Percentiles rank a stretch among this genome's conserved stretches.
Evolutionary conservation across 2,888 invertebrate species (phyloP).

Genomic region (Pogonocherus hispidulus): DNA sequence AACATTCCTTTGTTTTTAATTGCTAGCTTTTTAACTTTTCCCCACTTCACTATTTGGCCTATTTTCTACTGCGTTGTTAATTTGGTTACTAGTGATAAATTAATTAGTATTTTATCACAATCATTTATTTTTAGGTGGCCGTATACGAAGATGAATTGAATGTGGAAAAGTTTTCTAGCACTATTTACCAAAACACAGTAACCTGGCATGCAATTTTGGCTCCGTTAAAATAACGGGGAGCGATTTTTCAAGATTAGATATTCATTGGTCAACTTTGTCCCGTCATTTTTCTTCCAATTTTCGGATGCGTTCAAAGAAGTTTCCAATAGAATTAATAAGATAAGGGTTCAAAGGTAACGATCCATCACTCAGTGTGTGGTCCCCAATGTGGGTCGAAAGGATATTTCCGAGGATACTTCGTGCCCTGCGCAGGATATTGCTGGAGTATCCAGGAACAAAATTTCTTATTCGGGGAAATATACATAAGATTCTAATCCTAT

Average conservation of each 20-base stretch:
- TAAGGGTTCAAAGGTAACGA: slow-evolving; percentile 34
- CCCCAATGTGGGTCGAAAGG: slow-evolving; percentile 28
- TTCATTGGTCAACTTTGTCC: slow-evolving; percentile 25
- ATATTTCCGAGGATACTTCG: slow-evolving; percentile 19
- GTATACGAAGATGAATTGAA: too few relatives aligned
- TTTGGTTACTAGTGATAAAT: too few relatives aligned
- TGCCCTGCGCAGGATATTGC: slow-evolving; percentile 4
- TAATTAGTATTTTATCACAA: too few relatives aligned
- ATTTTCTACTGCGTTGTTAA: too few relatives aligned
- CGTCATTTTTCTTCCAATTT: slow-evolving; percentile 34
- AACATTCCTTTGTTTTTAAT: too few relatives aligned
- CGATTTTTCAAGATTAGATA: slow-evolving; percentile 20
- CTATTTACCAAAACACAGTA: not conserved
- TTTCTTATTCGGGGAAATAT: slow-evolving; percentile 29
- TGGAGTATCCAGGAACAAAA: slow-evolving; percentile 10
- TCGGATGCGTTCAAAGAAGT: slow-evolving; percentile 24
- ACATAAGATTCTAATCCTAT: slow-evolving; percentile 31
- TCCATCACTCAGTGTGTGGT: slow-evolving; percentile 27
- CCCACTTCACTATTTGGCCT: too few relatives aligned
- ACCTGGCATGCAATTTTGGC: not conserved
- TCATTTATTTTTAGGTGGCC: too few relatives aligned
- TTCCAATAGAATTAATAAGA: slow-evolving; percentile 36
- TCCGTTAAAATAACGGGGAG: not conserved
- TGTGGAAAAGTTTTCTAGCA: too few relatives aligned
- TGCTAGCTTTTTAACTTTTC: too few relatives aligned